Evolutionary conservation across 2,888 invertebrate genomes (phyloP).

Genomic region (Phengaris alcon): DNA sequence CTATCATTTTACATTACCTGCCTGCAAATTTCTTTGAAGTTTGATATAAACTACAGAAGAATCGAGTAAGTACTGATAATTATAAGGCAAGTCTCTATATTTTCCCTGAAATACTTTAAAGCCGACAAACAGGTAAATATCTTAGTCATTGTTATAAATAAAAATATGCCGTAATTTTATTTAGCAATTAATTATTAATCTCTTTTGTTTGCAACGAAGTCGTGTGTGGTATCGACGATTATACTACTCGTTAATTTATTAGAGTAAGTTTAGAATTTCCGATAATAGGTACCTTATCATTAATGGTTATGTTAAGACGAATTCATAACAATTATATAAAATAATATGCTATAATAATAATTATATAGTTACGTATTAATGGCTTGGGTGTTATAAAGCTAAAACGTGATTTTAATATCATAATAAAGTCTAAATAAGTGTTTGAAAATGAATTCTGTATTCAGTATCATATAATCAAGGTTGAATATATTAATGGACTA

Average conservation of each 20-base stretch:
- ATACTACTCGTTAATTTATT: background rate
- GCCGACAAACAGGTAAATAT: constrained; percentile 4
- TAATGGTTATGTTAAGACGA: background rate
- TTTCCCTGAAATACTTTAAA: background rate
- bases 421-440: background rate
- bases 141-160: background rate
- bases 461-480: background rate
- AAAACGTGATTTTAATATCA: background rate
- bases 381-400: background rate
- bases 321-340: background rate
- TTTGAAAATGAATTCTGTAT: background rate
- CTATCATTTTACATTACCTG: background rate
- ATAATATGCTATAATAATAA: background rate
- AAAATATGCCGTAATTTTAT: background rate
- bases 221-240: background rate
- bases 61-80: background rate
- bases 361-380: background rate
- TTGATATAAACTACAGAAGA: background rate
- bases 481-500: background rate
- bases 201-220: background rate
- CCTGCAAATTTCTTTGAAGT: background rate
- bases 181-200: background rate
- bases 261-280: background rate
- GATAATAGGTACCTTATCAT: background rate
- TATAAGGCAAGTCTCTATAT: background rate